Conservation (phyloP, 2,797 vertebrate genomes). For the Sebastes taczanowskii region DNA sequence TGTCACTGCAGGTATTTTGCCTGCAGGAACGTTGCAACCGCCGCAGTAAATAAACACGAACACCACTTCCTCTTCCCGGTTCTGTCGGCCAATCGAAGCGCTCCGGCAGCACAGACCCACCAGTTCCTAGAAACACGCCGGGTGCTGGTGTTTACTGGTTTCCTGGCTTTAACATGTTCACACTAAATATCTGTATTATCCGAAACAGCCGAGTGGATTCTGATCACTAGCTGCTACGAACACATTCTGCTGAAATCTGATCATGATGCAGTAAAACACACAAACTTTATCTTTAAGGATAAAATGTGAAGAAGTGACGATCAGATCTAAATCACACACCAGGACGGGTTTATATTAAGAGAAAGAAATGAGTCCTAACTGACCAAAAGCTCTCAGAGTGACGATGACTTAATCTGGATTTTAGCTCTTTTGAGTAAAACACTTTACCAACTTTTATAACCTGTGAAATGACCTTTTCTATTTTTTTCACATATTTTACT, state of each 20-base stretch:
- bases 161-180: constrained; percentile 21
- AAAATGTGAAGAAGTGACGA: neutral
- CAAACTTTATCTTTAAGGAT: neutral
- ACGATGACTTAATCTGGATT: no score
- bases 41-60: constrained; percentile 36
- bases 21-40: constrained; percentile 43
- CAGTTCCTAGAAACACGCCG: constrained; percentile 63
- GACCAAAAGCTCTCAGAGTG: no score
- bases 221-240: neutral
- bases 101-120: neutral
- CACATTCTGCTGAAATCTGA: neutral
- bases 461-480: no score
- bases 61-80: constrained; percentile 67
- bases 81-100: neutral
- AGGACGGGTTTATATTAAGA: neutral
- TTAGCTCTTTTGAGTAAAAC: no score
- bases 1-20: constrained; percentile 31
- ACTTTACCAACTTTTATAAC: no score
- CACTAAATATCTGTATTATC: neutral
- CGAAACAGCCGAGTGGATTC: neutral
- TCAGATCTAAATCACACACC: neutral
- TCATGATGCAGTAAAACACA: neutral
- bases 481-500: no score
- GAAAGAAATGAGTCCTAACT: no score
- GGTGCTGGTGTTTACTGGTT: constrained; percentile 11